Conservation (phyloP, 1,140 invertebrate species). For the Anoplophora glabripennis region DNA sequence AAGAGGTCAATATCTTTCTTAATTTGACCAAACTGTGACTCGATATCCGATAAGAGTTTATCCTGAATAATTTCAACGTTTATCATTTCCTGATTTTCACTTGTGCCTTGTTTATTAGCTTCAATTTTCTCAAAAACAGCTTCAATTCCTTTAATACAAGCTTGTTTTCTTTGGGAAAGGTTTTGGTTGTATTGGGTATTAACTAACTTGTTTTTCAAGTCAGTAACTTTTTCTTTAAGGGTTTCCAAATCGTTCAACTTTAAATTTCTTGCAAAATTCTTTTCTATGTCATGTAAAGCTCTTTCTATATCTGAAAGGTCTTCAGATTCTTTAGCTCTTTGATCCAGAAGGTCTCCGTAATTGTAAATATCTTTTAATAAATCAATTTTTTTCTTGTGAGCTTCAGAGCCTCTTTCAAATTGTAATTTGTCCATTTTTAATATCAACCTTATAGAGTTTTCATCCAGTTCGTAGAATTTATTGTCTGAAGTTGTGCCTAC, state of each 20-base stretch:
- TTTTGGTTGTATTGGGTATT: constrained; percentile 5
- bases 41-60: too few species aligned
- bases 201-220: not conserved
- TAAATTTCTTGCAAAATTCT: not conserved
- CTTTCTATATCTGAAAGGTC: constrained; percentile 20
- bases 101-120: not conserved
- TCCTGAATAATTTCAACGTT: too few species aligned
- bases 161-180: constrained; percentile 17
- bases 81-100: too few species aligned
- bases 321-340: constrained; percentile 24
- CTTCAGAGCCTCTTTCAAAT: constrained; percentile 4
- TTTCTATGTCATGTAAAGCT: constrained; percentile 10
- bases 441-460: constrained; percentile 16
- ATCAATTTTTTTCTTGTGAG: constrained; percentile 23
- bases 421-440: constrained; percentile 21
- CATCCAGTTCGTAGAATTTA: constrained; percentile 29
- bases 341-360: constrained; percentile 21
- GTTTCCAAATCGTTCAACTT: constrained; percentile 16
- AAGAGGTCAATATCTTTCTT: too few species aligned
- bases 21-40: too few species aligned
- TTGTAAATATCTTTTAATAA: constrained; percentile 23
- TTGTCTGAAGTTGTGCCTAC: constrained; percentile 21
- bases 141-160: constrained; percentile 7
- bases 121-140: not conserved
- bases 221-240: constrained; percentile 2